A percentile compares a stretch with the other conserved stretches of the same genome.
Evolutionary conservation across 2,888 invertebrate species (phyloP).

Genomic region (Cataglyphis cursor): DNA sequence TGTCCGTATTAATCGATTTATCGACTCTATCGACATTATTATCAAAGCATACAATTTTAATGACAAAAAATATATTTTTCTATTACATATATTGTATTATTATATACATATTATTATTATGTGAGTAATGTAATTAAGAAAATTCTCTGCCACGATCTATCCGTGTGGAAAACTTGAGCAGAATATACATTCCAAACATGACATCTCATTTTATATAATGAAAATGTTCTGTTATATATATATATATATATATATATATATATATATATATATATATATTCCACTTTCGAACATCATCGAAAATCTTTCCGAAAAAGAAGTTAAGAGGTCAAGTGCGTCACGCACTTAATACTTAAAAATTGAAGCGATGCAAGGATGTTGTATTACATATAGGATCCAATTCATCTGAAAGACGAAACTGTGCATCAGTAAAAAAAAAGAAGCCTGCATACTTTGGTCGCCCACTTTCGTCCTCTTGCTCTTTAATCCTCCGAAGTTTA

Average conservation of each 20-base stretch:
- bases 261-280: not conserved
- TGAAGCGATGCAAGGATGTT: constrained; percentile 60
- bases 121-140: constrained; percentile 39
- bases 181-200: constrained; percentile 25
- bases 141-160: constrained; percentile 18
- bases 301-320: constrained; percentile 35
- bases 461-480: constrained; percentile 19
- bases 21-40: not conserved
- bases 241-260: no score
- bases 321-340: constrained; percentile 45
- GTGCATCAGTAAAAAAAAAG: not conserved
- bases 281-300: constrained; percentile 29
- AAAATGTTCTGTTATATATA: not conserved
- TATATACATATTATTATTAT: not conserved
- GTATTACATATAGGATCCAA: constrained; percentile 41
- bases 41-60: not conserved
- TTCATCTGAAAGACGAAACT: constrained; percentile 14
- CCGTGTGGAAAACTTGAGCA: constrained; percentile 58
- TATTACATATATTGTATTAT: not conserved
- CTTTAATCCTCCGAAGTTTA: constrained; percentile 30
- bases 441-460: constrained; percentile 26
- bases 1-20: not conserved
- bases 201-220: constrained; percentile 46
- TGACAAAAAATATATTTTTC: not conserved
- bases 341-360: constrained; percentile 51